Conservation (phyloP, 2,888 invertebrate species). For the Calliopum simillimum region DNA sequence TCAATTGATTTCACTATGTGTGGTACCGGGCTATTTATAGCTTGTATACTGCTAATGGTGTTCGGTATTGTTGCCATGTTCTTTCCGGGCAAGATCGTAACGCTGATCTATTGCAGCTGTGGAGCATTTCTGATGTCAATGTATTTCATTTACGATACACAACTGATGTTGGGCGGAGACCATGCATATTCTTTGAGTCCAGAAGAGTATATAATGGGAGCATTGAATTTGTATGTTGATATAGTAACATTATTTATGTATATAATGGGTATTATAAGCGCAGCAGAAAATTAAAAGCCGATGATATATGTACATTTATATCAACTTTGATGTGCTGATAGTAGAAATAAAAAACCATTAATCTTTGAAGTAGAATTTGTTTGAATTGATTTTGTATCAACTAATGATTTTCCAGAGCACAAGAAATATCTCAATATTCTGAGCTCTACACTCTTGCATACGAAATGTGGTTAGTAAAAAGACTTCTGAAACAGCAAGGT, state of each 20-base stretch:
- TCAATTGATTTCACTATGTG: constrained; percentile 84
- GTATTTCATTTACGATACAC: constrained; percentile 89
- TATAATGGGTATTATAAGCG: constrained; percentile 42
- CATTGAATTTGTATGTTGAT: constrained; percentile 71
- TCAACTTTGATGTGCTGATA: too few species aligned
- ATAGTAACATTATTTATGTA: constrained; percentile 43
- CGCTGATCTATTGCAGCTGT: constrained; percentile 82
- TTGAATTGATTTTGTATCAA: too few species aligned
- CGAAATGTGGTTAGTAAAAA: too few species aligned
- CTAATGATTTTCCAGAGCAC: too few species aligned
- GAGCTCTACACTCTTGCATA: too few species aligned
- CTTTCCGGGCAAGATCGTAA: constrained; percentile 68
- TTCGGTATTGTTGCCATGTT: constrained; percentile 79
- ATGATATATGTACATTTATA: too few species aligned
- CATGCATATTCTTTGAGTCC: constrained; percentile 89
- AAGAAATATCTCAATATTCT: too few species aligned
- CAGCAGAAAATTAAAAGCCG: too few species aligned
- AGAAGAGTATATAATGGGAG: constrained; percentile 92
- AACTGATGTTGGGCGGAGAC: constrained; percentile 87
- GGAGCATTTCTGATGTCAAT: constrained; percentile 88
- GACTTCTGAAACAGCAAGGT: too few species aligned
- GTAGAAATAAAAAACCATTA: too few species aligned
- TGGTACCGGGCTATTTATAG: constrained; percentile 80
- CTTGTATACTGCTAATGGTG: too few species aligned
- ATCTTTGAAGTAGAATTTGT: too few species aligned